Evolutionary conservation across 2,888 invertebrate species (phyloP).

Genomic region (Drosophila ochracea): DNA sequence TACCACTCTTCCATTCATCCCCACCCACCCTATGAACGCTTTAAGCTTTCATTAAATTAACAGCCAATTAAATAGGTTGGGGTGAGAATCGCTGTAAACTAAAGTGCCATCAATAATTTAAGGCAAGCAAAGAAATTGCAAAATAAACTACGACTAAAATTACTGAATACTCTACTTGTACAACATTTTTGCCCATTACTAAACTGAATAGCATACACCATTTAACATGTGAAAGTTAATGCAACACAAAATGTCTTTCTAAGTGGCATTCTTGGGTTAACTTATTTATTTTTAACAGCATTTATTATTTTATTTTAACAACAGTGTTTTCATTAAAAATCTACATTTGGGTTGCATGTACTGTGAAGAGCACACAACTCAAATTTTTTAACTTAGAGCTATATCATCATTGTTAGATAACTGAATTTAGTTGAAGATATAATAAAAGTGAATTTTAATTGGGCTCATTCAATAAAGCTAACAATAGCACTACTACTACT

Average conservation of each 20-base stretch:
- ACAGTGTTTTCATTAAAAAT: neutral
- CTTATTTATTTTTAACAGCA: neutral
- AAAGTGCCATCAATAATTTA: conserved; percentile 27
- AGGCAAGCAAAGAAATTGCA: neutral
- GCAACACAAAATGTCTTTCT: neutral
- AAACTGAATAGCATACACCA: neutral
- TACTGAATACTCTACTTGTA: neutral
- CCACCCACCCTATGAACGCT: conserved; percentile 11
- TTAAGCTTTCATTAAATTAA: conserved; percentile 49
- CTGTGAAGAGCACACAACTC: neutral
- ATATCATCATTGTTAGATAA: neutral
- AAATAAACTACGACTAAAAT: neutral
- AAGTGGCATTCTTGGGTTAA: neutral
- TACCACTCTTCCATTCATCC: neutral
- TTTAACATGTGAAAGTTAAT: neutral
- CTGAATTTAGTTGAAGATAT: neutral
- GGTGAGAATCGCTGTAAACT: neutral
- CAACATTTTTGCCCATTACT: neutral
- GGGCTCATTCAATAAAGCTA: conserved; percentile 32
- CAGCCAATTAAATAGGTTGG: conserved; percentile 14
- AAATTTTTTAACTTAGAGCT: neutral
- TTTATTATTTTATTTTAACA: neutral
- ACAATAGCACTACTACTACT: neutral
- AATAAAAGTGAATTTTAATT: neutral
- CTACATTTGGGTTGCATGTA: neutral